These are phyloP conservation scores for Scortum barcoo DNA, from an alignment of 2,113 vertebrate genomes.

Conservation along the genomic window DNA sequence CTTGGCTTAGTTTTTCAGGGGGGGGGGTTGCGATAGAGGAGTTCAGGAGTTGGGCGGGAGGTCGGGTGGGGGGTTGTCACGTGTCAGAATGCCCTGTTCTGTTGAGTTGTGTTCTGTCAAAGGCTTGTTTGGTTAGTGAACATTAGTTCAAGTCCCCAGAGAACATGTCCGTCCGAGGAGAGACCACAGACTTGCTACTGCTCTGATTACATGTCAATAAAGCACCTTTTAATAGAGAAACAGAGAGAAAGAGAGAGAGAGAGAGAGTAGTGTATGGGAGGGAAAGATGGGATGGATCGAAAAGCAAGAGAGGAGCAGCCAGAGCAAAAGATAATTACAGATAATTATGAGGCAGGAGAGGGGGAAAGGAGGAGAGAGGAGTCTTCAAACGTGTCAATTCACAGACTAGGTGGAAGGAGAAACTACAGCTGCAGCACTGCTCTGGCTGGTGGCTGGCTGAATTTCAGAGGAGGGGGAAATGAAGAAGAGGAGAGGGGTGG, in stretches of 20 bases:
- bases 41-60: constrained; percentile 22
- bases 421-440: constrained; percentile 41
- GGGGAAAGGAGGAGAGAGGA: constrained; percentile 48
- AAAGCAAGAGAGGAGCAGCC: constrained; percentile 43
- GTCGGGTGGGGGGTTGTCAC: not conserved
- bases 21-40: constrained; percentile 1
- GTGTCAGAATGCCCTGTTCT: constrained; percentile 75
- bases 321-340: constrained; percentile 52
- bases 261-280: constrained; percentile 7
- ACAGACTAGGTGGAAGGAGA: constrained; percentile 53
- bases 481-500: no score
- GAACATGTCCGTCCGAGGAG: constrained; percentile 65
- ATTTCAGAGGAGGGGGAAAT: not conserved
- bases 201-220: constrained; percentile 76
- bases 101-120: constrained; percentile 63
- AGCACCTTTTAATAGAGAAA: constrained; percentile 79
- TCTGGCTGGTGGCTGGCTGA: constrained; percentile 38
- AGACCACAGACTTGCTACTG: constrained; percentile 65
- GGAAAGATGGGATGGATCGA: constrained; percentile 39
- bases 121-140: constrained; percentile 77
- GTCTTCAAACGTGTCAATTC: constrained; percentile 64
- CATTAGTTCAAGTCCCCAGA: constrained; percentile 71
- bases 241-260: constrained; percentile 27
- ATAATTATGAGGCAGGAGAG: constrained; percentile 36
- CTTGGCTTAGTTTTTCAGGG: constrained; percentile 78